Conservation (phyloP, 2,888 invertebrate genomes). For the Zygothrica quintamaculata region DNA sequence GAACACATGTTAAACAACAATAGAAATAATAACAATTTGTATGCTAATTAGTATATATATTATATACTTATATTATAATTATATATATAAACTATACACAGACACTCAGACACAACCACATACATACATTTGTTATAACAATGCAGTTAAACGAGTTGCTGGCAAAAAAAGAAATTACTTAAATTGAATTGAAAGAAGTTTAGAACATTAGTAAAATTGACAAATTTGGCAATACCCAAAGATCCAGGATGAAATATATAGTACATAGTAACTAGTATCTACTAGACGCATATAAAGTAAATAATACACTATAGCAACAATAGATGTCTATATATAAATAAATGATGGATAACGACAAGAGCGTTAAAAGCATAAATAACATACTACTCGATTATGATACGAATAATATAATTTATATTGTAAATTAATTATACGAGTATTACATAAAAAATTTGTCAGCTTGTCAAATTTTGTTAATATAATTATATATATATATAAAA, state of each 20-base stretch:
- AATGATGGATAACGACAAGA: conserved; percentile 43
- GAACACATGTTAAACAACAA: conserved; percentile 74
- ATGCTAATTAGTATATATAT: conserved; percentile 45
- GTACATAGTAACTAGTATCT: no score
- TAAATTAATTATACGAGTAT: conserved; percentile 45
- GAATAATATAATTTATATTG: conserved; percentile 47
- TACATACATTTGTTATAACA: conserved; percentile 62
- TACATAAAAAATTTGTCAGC: conserved; percentile 69
- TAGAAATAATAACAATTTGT: conserved; percentile 46
- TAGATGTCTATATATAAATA: conserved; percentile 73
- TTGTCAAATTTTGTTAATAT: conserved; percentile 74
- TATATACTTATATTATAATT: conserved; percentile 34
- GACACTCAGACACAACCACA: no score
- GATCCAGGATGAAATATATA: conserved; percentile 5
- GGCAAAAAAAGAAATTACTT: no score
- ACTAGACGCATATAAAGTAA: conserved; percentile 39
- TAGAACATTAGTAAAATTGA: conserved; percentile 59
- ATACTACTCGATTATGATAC: conserved; percentile 49
- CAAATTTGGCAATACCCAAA: conserved; percentile 38
- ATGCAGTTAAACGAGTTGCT: conserved; percentile 55
- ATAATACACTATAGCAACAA: conserved; percentile 48
- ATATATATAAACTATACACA: conserved; percentile 14
- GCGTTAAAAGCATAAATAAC: conserved; percentile 63
- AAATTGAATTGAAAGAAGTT: conserved; percentile 38
- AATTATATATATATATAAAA: conserved; percentile 46